Conservation (phyloP, 2,888 invertebrate genomes). For the Parnassius orleans region DNA sequence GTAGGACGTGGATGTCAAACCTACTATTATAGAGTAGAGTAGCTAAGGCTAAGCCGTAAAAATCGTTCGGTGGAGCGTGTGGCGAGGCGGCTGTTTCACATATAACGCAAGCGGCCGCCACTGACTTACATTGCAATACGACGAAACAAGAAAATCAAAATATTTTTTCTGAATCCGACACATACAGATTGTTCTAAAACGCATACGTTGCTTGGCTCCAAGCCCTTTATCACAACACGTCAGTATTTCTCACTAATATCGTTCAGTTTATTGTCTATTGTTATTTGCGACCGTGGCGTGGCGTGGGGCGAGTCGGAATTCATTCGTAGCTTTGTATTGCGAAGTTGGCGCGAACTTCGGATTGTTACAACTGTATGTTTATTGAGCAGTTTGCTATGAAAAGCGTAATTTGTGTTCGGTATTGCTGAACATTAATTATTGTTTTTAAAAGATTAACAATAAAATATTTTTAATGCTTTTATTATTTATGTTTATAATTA, state of each 20-base stretch:
- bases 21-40: no score
- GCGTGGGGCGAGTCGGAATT: slow-evolving; percentile 33
- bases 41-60: no score
- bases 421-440: slow-evolving; percentile 5
- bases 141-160: slow-evolving; percentile 1
- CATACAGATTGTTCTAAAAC: slow-evolving; percentile 9
- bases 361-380: slow-evolving; percentile 26
- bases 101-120: no score
- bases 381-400: slow-evolving; percentile 9
- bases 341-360: slow-evolving; percentile 34
- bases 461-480: neutral
- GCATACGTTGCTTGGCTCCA: slow-evolving; percentile 42
- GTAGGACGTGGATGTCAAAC: no score
- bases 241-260: slow-evolving; percentile 46
- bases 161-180: slow-evolving; percentile 16
- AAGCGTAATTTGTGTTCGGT: slow-evolving; percentile 7
- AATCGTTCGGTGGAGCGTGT: no score
- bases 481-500: no score
- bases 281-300: slow-evolving; percentile 38
- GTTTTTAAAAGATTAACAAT: neutral
- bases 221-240: slow-evolving; percentile 46
- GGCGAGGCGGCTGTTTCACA: no score
- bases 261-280: slow-evolving; percentile 54
- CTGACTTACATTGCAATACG: neutral
- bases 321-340: slow-evolving; percentile 41